These are phyloP conservation scores for Semaprochilodus insignis DNA, from an alignment of 2,797 vertebrate genomes.

Conservation along the genomic window DNA sequence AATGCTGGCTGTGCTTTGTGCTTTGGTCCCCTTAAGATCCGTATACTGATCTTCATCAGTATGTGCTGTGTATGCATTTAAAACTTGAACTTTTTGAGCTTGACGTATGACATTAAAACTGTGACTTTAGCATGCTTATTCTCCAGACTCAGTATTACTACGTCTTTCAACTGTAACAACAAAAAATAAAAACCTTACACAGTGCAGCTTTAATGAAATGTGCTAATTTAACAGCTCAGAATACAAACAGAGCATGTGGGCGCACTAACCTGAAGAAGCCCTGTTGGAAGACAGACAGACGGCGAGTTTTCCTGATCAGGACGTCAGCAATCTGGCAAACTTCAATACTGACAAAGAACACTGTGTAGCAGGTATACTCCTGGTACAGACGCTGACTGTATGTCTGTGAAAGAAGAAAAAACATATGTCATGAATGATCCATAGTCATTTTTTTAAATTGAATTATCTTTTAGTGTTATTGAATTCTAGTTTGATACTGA, in stretches of 20 bases:
- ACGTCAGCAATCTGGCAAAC: constrained; percentile 90
- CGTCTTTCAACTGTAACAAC: too few relatives aligned
- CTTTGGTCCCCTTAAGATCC: too few relatives aligned
- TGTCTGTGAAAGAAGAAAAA: constrained; percentile 71
- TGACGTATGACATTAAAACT: too few relatives aligned
- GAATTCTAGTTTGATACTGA: neutral
- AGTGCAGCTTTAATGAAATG: too few relatives aligned
- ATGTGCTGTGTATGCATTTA: too few relatives aligned
- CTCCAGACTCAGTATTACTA: too few relatives aligned
- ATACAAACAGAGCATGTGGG: neutral
- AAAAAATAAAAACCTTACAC: too few relatives aligned
- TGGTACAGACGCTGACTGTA: constrained; percentile 87
- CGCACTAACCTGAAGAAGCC: constrained; percentile 84
- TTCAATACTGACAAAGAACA: constrained; percentile 92
- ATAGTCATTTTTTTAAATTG: neutral
- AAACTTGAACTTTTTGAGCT: too few relatives aligned
- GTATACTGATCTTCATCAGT: too few relatives aligned
- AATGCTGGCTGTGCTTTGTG: too few relatives aligned
- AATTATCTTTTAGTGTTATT: neutral
- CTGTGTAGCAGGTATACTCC: constrained; percentile 89
- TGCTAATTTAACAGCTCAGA: neutral
- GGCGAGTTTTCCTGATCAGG: constrained; percentile 88
- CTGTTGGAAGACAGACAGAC: constrained; percentile 88
- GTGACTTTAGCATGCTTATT: too few relatives aligned
- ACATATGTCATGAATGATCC: neutral